Evolutionary conservation across 2,113 vertebrate genomes (phyloP).

Genomic region (Leucopsar rothschildi): DNA sequence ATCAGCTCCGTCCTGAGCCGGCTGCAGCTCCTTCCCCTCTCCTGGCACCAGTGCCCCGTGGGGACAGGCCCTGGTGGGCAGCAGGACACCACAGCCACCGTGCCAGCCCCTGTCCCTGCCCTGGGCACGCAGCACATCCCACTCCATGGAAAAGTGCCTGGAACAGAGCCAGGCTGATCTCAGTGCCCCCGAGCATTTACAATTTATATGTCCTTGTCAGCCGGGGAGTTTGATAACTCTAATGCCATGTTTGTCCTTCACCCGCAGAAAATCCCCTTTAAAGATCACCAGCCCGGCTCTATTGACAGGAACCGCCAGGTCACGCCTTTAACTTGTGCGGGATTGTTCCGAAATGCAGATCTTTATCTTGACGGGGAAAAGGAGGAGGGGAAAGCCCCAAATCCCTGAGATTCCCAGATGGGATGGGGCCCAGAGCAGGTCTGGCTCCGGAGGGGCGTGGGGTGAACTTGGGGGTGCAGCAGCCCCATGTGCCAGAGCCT

Average conservation of each 20-base stretch:
- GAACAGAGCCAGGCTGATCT: neutral
- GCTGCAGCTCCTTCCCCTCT: neutral
- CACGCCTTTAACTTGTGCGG: slow-evolving; percentile 6
- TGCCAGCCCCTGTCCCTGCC: neutral
- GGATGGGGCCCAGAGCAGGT: neutral
- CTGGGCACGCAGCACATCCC: accelerated
- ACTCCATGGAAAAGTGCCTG: neutral
- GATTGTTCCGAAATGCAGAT: slow-evolving; percentile 47
- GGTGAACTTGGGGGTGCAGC: neutral
- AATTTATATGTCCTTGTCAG: slow-evolving; percentile 58
- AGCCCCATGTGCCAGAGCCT: accelerated
- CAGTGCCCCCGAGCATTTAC: slow-evolving; percentile 12
- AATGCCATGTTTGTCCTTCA: slow-evolving; percentile 60
- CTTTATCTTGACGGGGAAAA: slow-evolving; percentile 1
- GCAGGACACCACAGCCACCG: accelerated
- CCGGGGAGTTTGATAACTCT: slow-evolving; percentile 30
- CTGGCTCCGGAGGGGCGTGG: neutral
- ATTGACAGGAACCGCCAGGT: slow-evolving; percentile 56
- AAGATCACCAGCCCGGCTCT: slow-evolving; percentile 61
- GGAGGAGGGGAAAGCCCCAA: neutral
- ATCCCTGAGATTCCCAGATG: neutral
- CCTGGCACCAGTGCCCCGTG: neutral
- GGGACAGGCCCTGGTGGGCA: neutral
- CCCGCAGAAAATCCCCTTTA: slow-evolving; percentile 56
- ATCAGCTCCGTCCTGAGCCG: neutral